Percentiles rank a stretch among this genome's conserved stretches.
Evolutionary conservation across 2,797 vertebrate genomes (phyloP).

Genomic region (Amazonetta brasiliensis): DNA sequence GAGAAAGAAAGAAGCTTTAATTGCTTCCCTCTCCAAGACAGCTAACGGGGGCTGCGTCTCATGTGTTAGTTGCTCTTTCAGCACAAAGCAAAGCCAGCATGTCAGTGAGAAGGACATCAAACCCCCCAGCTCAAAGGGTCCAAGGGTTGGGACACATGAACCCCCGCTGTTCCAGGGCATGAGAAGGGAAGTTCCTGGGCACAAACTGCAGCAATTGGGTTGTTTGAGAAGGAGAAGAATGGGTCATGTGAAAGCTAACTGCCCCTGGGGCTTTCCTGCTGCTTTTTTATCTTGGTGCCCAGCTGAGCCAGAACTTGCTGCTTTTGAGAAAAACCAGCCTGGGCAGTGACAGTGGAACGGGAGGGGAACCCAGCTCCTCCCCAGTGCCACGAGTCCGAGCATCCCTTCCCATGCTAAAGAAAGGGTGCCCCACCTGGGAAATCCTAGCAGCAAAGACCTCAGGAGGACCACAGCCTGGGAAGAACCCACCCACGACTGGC

Average conservation of each 20-base stretch:
- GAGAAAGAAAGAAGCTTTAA: not conserved
- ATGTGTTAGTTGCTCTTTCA: rapidly evolving
- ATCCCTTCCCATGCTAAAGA: not conserved
- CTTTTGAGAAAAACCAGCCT: not conserved
- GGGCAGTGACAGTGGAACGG: not conserved
- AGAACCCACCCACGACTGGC: not conserved
- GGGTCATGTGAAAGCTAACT: not conserved
- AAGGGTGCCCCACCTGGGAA: not conserved
- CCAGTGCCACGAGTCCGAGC: rapidly evolving
- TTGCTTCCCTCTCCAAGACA: not conserved
- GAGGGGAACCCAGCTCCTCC: not conserved
- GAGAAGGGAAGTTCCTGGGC: not conserved
- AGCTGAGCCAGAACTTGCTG: not conserved
- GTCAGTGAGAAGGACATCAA: rapidly evolving
- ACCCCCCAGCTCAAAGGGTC: rapidly evolving
- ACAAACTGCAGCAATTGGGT: not conserved
- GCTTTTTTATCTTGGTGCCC: too few relatives aligned
- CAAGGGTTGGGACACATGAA: not conserved
- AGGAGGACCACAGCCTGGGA: not conserved
- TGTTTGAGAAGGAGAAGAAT: not conserved
- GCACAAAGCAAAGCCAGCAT: not conserved
- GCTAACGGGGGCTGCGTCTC: rapidly evolving
- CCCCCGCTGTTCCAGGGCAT: not conserved
- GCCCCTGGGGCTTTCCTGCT: not conserved
- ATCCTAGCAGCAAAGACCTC: not conserved